Conservation (phyloP, 1,140 invertebrate genomes). For the Oreohelix idahoensis region DNA sequence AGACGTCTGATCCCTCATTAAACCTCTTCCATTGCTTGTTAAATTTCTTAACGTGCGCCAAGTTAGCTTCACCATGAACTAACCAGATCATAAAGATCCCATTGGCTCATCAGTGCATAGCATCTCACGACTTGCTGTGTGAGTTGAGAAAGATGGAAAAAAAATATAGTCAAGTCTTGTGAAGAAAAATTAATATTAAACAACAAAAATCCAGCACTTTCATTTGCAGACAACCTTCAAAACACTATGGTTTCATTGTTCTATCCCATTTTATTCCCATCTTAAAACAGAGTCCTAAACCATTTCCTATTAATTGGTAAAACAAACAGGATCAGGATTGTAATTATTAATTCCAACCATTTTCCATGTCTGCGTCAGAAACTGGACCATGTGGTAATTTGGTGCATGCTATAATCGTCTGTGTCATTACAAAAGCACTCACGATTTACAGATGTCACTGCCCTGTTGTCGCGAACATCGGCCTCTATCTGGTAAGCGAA, state of each 20-base stretch:
- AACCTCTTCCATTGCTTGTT: too few relatives aligned
- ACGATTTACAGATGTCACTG: background rate
- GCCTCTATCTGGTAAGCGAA: background rate
- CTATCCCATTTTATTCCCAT: background rate
- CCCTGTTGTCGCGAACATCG: background rate
- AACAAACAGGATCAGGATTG: background rate
- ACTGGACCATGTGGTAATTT: background rate
- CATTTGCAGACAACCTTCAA: background rate
- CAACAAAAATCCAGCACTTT: too few relatives aligned
- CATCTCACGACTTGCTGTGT: too few relatives aligned
- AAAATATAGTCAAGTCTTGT: too few relatives aligned
- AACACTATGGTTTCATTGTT: background rate
- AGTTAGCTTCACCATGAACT: too few relatives aligned
- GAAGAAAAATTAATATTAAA: too few relatives aligned
- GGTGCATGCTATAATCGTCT: background rate
- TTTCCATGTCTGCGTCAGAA: background rate
- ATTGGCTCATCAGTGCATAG: too few relatives aligned
- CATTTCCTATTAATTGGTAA: background rate
- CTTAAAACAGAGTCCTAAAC: background rate
- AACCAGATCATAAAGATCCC: too few relatives aligned
- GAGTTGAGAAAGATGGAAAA: too few relatives aligned
- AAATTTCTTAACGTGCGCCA: too few relatives aligned
- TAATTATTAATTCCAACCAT: background rate
- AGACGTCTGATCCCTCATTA: too few relatives aligned
- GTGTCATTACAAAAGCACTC: background rate